Evolutionary conservation across 2,888 invertebrate genomes (phyloP), one percentile per base, ranked within the genome.

Genomic region (Brachycybe producta): DNA sequence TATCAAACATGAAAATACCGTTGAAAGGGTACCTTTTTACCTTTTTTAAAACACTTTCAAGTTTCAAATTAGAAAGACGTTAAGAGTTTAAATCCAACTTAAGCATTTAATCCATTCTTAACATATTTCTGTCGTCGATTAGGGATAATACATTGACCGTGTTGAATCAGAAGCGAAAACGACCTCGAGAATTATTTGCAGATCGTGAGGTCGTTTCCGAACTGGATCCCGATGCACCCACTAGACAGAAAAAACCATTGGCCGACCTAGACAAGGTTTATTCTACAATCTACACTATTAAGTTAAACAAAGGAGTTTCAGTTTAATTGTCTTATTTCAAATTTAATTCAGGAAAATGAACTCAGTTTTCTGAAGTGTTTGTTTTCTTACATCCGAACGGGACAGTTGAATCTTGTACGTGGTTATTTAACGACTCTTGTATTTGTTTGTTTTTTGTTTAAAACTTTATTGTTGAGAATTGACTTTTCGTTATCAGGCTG

Each of bases 181-280:
- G 75, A 1, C 79, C 79, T 60, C 67, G 71, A 2, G 75, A 75
- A 41, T 68, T 72, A 0, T 36, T 36, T 36, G 35, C 23, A 7
- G 23, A 36, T 1, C 69, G 73, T 15, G 70, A 74, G 40, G 71
- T 79, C 43, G 77, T 86, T 0, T 74, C 77, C 26, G 75, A 76
- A 52, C 70, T 90, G 64, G 91, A 94, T 68, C 92, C 92, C 1
- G 92, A 94, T 75, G 91, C 91, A 19, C 84, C 86, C 0, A 70
- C 78, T 41, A 74, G 87, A 44, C 82, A 88, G 62, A 78, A 79
- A 45, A 79, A 76, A 61, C 76, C 79, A 2, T 69, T 92, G 28
- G 90, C 91, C 66, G 82, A 88, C 60, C 74, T 91, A 56, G 94
- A 94, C 66, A 75, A 75, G 62, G 68, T 65, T 56, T 48, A 47